Conservation (phyloP, 1,140 invertebrate species). For the Temnothorax curvispinosus region DNA sequence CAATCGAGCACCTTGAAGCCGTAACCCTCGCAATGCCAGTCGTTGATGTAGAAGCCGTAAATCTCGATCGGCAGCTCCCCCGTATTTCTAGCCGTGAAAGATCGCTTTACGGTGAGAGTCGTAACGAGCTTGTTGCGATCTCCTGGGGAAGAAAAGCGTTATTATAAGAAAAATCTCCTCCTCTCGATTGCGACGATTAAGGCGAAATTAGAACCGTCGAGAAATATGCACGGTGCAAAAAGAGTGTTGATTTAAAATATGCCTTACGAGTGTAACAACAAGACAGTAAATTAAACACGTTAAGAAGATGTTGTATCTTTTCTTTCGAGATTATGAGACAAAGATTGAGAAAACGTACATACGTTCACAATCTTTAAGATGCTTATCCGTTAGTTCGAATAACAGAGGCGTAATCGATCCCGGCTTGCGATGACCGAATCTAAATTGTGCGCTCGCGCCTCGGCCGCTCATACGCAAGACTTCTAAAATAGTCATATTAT, state of each 20-base stretch:
- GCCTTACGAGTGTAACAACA: neutral
- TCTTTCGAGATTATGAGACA: neutral
- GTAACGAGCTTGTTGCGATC: constrained; percentile 85
- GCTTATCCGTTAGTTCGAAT: constrained; percentile 94
- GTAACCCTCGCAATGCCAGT: constrained; percentile 92
- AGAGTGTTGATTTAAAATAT: neutral
- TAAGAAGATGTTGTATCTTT: neutral
- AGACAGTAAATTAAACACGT: constrained; percentile 1
- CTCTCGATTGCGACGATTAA: neutral
- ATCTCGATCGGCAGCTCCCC: constrained; percentile 93
- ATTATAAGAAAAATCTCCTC: neutral
- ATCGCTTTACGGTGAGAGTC: constrained; percentile 91
- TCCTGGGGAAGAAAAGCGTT: constrained; percentile 79
- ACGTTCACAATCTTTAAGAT: constrained; percentile 93
- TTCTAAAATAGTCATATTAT: constrained; percentile 97
- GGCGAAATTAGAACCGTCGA: neutral
- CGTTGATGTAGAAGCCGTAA: constrained; percentile 91
- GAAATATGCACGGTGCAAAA: neutral
- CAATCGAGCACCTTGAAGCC: constrained; percentile 96
- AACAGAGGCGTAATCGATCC: constrained; percentile 90
- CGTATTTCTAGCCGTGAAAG: constrained; percentile 95
- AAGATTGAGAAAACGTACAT: constrained; percentile 79
- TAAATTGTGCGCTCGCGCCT: constrained; percentile 94
- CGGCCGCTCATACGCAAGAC: constrained; percentile 92
- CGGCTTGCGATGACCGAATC: constrained; percentile 95